A percentile compares a stretch with the other conserved stretches of the same genome.
Evolutionary conservation across 2,888 invertebrate species (phyloP).

Genomic region (Eupsilia transversa): DNA sequence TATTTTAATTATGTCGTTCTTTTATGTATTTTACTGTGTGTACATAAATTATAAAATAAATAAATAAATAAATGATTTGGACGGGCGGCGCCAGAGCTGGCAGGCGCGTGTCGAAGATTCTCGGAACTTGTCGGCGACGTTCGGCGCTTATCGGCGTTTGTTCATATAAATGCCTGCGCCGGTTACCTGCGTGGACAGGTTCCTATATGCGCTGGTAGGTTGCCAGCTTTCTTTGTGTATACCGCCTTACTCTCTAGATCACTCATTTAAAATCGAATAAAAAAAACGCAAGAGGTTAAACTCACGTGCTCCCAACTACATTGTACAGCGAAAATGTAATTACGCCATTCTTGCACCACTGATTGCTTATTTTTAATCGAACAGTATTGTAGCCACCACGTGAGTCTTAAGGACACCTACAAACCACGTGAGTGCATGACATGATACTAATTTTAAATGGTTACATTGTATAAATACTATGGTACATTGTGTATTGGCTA

Average conservation of each 20-base stretch:
- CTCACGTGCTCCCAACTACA: constrained; percentile 25
- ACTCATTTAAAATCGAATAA: neutral
- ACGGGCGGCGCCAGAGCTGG: no score
- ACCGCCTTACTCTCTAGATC: neutral
- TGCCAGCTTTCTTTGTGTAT: no score
- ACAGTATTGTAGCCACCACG: constrained; percentile 3
- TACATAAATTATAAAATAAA: no score
- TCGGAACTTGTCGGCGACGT: no score
- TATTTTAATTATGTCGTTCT: no score
- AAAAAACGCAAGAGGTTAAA: neutral
- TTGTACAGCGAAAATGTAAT: constrained; percentile 41
- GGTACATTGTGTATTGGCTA: neutral
- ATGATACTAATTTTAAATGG: constrained; percentile 23
- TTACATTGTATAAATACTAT: neutral
- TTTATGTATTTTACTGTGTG: no score
- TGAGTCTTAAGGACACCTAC: constrained; percentile 26
- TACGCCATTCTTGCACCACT: constrained; percentile 19
- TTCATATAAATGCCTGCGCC: no score
- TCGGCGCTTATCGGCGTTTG: no score
- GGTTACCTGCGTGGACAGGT: no score
- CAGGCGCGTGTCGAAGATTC: no score
- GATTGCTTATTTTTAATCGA: constrained; percentile 28
- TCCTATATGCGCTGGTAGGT: no score
- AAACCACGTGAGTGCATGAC: constrained; percentile 33
- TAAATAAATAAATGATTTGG: no score